Evolutionary conservation across 2,888 invertebrate species (phyloP), one percentile per base, ranked within the genome.

Genomic region (Torymus texanus): DNA sequence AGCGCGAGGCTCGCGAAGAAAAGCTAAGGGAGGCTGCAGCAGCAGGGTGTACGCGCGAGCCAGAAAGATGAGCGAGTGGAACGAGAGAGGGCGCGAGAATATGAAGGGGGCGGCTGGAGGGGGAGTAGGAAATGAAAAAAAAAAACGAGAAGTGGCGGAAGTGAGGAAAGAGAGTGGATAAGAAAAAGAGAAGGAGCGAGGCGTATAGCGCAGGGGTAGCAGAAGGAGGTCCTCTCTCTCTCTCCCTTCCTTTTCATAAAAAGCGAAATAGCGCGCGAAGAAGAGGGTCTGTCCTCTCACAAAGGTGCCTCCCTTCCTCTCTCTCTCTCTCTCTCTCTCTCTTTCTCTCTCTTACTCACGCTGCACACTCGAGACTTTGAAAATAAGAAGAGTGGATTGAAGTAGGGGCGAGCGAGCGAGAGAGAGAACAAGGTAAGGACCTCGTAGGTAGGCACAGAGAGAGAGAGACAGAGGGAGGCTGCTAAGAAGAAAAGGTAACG

Each of bases 261-360:
- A 84, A 85, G 82, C 82, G 84, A 85, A 85, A 84, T 84, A 85
- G 85, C 79, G 82, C 78, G 75, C 77, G 71, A 80, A 83, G 82
- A 83, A 78, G 78, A 82, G 82, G 81, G 82, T 77, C 83, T 83
- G 80, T 84, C 61, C 71, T 81, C 83, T 81, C 77, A 81, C 82
- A 83, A 84, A 84, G 82, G 80, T 82, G 82, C 56, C 75, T 77
- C 77, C 66, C 53, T 3, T 16, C 21, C 56, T n/a, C 61, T 18
- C 29, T 58, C 24, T n/a, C 70, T 55, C 63, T 29, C 4, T 77
- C 78, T n/a, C n/a, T n/a, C n/a, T n/a, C n/a, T n/a, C n/a, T n/a
- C n/a, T 71, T 29, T 3, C 24, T 21, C 63, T n/a, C 61, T 41
- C 29, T 58, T 29, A 14, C 70, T 55, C 63, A 16, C 56, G 21